Evolutionary conservation across 1,140 invertebrate genomes (phyloP), one percentile per base, ranked within the genome.

Genomic region (Paraescarpia echinospica): DNA sequence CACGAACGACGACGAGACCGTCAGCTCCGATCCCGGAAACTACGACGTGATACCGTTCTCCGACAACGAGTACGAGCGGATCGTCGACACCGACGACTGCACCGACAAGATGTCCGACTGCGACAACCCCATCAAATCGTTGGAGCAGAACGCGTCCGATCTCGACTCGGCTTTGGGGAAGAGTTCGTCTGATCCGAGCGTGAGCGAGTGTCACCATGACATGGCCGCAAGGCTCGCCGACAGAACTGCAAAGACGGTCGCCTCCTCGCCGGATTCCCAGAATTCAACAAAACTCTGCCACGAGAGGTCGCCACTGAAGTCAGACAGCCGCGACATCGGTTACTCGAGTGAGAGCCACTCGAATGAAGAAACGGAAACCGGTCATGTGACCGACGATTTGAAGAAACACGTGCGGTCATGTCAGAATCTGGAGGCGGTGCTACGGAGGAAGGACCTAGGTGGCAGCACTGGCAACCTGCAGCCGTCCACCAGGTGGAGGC

Each of bases 31-130:
- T 27, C 59, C 59, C 59, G 59, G 91, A 6, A 91, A 91, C 90
- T 90, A 93, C 92, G 93, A 93, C 91, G 91, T 93, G 48, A 93
- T 93, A 34, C 93, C 93, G 41, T 93, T 93, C 89, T 90, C 92
- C 35, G 93, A 93, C 90, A 92, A 35, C 27, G 93, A 93, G 77
- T 93, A 93, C 77, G 93, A 93, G 59, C 92, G 92, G 91, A 93
- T 93, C 22, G 35, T 48, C 18, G 91, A 91, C 48, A 59, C 34
- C 14, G 91, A 91, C 91, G 41, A 33, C 34, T 51, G 18, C 34
- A 48, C 31, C 12, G 91, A 91, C 33, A 35, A 35, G 35, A 90
- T 34, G 34, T 35, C 35, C n/a, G 35, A 34, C 89, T 34, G 35
- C 35, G 89, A 34, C 89, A 6, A 90, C n/a, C 14, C 1, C 89